These are phyloP conservation scores for Hypotaenidia okinawae DNA, from an alignment of 2,797 vertebrate species.

Conservation along the genomic window DNA sequence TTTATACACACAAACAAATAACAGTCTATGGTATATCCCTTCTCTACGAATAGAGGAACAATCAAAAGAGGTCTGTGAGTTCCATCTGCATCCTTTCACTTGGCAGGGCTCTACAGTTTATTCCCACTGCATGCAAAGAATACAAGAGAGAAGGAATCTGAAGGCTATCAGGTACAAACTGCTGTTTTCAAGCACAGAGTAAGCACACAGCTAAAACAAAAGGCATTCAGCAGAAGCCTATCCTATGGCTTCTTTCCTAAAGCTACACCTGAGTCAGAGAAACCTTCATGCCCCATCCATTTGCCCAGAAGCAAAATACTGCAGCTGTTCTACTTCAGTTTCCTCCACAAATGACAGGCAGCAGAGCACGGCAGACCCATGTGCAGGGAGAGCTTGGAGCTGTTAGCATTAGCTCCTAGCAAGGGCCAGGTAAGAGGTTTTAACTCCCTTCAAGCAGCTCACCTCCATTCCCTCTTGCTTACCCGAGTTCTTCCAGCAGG, in stretches of 20 bases:
- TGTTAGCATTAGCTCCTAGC: neutral
- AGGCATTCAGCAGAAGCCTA: neutral
- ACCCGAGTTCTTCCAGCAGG: neutral
- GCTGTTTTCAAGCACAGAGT: neutral
- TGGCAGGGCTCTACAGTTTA: neutral
- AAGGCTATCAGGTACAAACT: neutral
- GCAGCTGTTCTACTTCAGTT: neutral
- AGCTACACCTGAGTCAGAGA: neutral
- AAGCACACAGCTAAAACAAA: neutral
- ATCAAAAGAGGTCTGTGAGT: neutral
- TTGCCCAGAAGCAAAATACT: neutral
- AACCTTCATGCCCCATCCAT: neutral
- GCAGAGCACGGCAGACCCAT: neutral
- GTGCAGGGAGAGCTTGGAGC: neutral
- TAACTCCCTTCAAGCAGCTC: neutral
- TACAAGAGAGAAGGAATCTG: neutral
- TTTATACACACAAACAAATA: neutral
- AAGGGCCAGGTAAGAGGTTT: neutral
- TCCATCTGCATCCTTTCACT: neutral
- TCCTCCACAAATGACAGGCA: neutral
- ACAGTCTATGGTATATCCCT: neutral
- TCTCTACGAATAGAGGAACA: neutral
- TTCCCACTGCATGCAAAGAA: neutral
- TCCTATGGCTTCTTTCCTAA: neutral
- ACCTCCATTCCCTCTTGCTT: neutral